Base-by-base conservation (phyloP, 2,888 invertebrate genomes). In the Limnephilus auricula region DNA sequence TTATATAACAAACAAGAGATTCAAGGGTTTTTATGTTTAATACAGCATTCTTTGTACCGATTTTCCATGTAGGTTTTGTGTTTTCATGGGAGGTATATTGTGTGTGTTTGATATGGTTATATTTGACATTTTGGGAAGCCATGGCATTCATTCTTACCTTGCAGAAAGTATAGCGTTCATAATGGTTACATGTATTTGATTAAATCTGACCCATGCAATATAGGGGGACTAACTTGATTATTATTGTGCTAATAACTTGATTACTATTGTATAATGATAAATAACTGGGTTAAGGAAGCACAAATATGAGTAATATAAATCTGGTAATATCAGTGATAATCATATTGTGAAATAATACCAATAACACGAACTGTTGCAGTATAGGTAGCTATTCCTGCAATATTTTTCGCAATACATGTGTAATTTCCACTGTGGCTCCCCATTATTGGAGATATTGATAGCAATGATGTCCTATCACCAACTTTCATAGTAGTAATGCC, bases 331-430 rank as follows among this genome's bases (percentile, higher is more conserved):
- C 65, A 65, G 25, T 65, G 25, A 34, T 82, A 82, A 82, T 82
- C 50, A 40, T 40, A 40, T 40, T 40, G 40, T 40, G 89, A 80
- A 91, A 82, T 37, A 78, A 85, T 96, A 96, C 96, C 96, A 95
- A 96, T 96, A 93, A 96, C 95, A 94, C 95, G 95, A 93, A 95
- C 95, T 93, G 95, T 94, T 95, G 97, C 96, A 87, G 97, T 96
- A 94, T 97, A 97, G 94, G 97, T 97, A 93, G 97, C 96, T 93
- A 95, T 96, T 93, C 98, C 98, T 83, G 97, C 98, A 94, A 95
- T 95, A 95, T 98, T 98, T 93, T 96, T 96, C 37, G 98, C 98
- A 90, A 97, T 96, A 94, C 98, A 98, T 83, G 97, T 97, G 94
- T 98, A 98, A 94, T 97, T 96, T 91, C 98, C 98, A 93, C 97